A percentile compares a stretch with the other conserved stretches of the same genome.
Conservation (phyloP, 2,797 vertebrate genomes). For the Scomberomorus guttatus region DNA sequence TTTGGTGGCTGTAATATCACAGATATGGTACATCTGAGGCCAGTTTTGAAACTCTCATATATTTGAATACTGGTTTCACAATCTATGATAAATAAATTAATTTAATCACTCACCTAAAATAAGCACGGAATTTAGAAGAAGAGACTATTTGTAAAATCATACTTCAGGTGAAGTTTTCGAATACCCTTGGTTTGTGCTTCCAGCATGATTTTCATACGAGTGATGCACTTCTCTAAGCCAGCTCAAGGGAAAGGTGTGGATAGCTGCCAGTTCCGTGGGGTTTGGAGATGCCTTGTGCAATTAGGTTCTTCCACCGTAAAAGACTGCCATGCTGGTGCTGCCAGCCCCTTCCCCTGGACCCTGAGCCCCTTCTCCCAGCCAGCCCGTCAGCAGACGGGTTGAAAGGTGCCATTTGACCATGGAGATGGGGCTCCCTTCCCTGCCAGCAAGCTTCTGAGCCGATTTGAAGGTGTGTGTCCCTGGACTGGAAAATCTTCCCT, state of each 20-base stretch:
- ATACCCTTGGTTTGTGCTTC: slow-evolving; percentile 69
- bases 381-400: slow-evolving; percentile 78
- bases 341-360: slow-evolving; percentile 75
- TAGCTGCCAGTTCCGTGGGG: slow-evolving; percentile 74
- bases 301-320: slow-evolving; percentile 79
- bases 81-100: background rate
- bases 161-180: slow-evolving; percentile 71
- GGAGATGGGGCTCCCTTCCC: slow-evolving; percentile 72
- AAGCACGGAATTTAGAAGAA: slow-evolving; percentile 12
- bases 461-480: slow-evolving; percentile 86
- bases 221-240: slow-evolving; percentile 77
- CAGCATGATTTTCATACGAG: slow-evolving; percentile 73
- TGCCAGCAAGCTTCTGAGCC: slow-evolving; percentile 85
- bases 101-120: background rate
- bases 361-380: slow-evolving; percentile 69
- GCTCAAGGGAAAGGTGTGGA: slow-evolving; percentile 77
- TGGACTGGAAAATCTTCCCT: slow-evolving; percentile 84
- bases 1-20: slow-evolving; percentile 17
- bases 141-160: slow-evolving; percentile 55
- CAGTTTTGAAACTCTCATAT: background rate
- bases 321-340: slow-evolving; percentile 68
- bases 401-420: slow-evolving; percentile 83
- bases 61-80: background rate
- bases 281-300: slow-evolving; percentile 82
- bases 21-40: background rate